These are phyloP conservation scores for Drosophila prolongata DNA, from an alignment of 2,888 invertebrate genomes.

Conservation along the genomic window DNA sequence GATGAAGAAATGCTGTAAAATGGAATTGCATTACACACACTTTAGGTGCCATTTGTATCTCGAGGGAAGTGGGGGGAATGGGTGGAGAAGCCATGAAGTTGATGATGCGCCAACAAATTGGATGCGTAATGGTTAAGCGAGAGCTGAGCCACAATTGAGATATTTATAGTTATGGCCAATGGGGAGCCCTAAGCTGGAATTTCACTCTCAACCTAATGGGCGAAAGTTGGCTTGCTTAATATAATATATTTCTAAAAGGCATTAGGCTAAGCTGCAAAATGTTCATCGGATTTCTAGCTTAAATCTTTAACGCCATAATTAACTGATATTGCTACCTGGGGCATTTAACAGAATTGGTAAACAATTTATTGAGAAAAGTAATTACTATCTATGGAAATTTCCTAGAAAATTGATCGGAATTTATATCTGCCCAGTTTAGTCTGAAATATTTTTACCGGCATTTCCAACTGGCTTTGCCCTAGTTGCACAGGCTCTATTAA, in stretches of 20 bases:
- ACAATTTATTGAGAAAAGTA: slow-evolving; percentile 13
- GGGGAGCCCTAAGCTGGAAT: slow-evolving; percentile 1
- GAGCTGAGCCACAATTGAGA: slow-evolving; percentile 37
- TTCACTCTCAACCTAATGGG: slow-evolving; percentile 22
- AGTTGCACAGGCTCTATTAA: slow-evolving; percentile 25
- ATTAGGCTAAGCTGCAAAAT: slow-evolving; percentile 7
- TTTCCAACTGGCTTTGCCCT: slow-evolving; percentile 17
- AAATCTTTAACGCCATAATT: slow-evolving; percentile 5
- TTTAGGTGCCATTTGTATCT: slow-evolving; percentile 45
- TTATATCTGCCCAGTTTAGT: neutral
- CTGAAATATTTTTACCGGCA: slow-evolving; percentile 15
- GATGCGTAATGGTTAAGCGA: slow-evolving; percentile 33
- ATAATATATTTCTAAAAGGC: slow-evolving; percentile 8
- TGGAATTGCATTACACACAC: slow-evolving; percentile 72
- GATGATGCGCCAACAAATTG: slow-evolving; percentile 54
- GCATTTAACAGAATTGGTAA: neutral
- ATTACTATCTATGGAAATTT: slow-evolving; percentile 11
- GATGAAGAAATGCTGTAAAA: slow-evolving; percentile 57
- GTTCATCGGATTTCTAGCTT: neutral
- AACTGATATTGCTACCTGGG: neutral
- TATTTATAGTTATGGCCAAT: slow-evolving; percentile 38
- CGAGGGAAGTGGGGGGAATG: neutral
- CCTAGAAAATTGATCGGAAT: slow-evolving; percentile 6
- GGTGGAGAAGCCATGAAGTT: slow-evolving; percentile 20
- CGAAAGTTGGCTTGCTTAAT: slow-evolving; percentile 16